phyloP scores from a whole-genome alignment of 2,113 vertebrate species.

The Myocastor coypus region DNA sequence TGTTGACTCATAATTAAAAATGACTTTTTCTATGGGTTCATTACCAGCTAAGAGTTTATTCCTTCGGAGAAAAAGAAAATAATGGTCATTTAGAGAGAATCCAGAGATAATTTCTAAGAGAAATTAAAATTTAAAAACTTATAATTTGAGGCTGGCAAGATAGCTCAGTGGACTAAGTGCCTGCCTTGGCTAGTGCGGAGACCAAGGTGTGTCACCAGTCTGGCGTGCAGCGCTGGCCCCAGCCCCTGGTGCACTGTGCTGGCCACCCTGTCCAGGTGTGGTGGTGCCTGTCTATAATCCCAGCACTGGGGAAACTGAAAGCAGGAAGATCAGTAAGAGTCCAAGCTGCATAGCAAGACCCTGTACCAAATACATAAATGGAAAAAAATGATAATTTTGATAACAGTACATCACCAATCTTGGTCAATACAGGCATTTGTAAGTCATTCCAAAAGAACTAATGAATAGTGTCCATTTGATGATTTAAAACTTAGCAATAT shows the following conservation, averaged over 20 bases:
- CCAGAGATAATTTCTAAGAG: background rate
- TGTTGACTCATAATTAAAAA: background rate
- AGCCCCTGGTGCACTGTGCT: no score
- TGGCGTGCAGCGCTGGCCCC: no score
- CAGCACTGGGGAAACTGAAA: no score
- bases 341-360: no score
- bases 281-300: no score
- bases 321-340: no score
- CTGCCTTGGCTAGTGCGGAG: no score
- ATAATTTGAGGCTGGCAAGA: background rate
- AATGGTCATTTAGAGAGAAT: background rate
- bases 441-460: background rate
- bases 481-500: background rate
- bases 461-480: background rate
- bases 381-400: background rate
- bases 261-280: no score
- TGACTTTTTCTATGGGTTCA: background rate
- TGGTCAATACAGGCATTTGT: background rate
- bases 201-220: no score
- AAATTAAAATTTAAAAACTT: slow-evolving; percentile 2
- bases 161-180: no score
- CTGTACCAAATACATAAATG: no score
- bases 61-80: background rate
- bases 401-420: background rate
- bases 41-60: background rate